Conservation (phyloP, 2,113 vertebrate genomes). For the Mesoclemmys tuberculata region DNA sequence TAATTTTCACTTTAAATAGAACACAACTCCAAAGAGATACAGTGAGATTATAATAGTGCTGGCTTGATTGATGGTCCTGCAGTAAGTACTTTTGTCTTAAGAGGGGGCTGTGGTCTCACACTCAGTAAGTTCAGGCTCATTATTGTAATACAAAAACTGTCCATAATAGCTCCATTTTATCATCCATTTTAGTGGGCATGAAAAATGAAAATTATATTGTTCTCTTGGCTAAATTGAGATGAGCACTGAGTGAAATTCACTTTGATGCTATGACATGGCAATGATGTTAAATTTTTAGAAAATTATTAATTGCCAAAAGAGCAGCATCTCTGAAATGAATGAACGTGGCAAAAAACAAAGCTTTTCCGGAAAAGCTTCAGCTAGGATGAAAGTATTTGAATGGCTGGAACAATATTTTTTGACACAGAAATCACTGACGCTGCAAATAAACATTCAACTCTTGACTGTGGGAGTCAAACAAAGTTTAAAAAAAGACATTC, state of each 20-base stretch:
- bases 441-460: neutral
- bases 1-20: neutral
- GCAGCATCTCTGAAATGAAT: neutral
- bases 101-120: neutral
- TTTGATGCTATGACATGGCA: neutral
- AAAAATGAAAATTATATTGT: neutral
- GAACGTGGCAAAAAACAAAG: neutral
- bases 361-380: neutral
- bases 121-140: neutral
- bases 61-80: neutral
- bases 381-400: neutral
- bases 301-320: neutral
- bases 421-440: neutral
- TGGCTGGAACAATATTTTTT: neutral
- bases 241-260: neutral
- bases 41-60: neutral
- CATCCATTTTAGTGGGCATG: neutral
- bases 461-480: neutral
- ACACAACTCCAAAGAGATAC: neutral
- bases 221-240: neutral
- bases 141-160: neutral
- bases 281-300: neutral
- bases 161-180: neutral
- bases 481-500: neutral
- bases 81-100: neutral